A percentile compares a stretch with the other conserved stretches of the same genome.
Conservation (phyloP, 2,113 vertebrate genomes). For the Coptodon rendalli region DNA sequence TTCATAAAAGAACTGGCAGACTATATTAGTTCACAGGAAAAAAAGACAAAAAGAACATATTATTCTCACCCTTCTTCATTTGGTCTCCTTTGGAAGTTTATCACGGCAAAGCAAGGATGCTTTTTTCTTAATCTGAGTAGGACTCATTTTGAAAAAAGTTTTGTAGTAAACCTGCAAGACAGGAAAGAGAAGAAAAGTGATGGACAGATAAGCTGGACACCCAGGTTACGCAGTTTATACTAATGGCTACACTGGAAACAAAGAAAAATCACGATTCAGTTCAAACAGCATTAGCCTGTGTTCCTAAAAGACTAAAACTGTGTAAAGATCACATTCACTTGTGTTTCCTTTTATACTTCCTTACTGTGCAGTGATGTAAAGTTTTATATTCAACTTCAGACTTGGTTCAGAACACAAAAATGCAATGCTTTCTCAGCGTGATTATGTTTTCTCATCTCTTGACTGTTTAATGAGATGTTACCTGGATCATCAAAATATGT, state of each 20-base stretch:
- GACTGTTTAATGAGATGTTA: background rate
- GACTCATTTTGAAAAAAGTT: slow-evolving; percentile 42
- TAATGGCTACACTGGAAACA: background rate
- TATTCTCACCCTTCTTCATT: slow-evolving; percentile 45
- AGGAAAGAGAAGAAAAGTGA: background rate
- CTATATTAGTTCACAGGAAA: background rate
- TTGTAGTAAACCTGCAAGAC: slow-evolving; percentile 35
- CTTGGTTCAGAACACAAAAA: background rate
- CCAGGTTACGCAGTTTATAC: background rate
- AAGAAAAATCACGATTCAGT: background rate
- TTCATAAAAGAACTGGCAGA: background rate
- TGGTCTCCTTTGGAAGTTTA: slow-evolving; percentile 53
- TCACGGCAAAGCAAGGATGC: slow-evolving; percentile 10
- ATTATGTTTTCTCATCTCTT: background rate
- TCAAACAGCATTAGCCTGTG: background rate
- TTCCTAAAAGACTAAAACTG: background rate
- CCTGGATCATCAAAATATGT: rapidly evolving
- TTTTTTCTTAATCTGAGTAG: slow-evolving; percentile 42
- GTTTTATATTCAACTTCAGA: rapidly evolving
- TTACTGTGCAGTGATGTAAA: background rate
- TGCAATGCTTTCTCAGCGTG: background rate
- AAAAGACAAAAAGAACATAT: background rate
- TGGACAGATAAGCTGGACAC: background rate
- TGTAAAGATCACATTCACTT: background rate
- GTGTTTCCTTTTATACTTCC: background rate